Conservation (phyloP, 2,113 vertebrate genomes). For the Alexandromys fortis region DNA sequence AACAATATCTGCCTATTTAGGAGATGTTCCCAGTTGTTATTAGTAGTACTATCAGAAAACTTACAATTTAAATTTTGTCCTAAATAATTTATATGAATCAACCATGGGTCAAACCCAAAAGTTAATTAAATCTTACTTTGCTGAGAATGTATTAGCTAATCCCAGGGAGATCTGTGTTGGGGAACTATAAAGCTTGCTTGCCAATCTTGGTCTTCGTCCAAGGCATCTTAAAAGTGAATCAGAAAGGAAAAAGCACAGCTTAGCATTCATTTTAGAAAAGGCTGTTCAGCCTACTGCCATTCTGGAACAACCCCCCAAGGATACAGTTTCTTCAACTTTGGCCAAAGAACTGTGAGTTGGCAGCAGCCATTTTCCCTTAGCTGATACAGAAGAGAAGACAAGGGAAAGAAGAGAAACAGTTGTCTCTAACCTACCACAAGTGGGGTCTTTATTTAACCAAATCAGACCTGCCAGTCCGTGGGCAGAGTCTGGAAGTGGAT, state of each 20-base stretch:
- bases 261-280: slow-evolving; percentile 36
- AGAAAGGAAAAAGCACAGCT: slow-evolving; percentile 42
- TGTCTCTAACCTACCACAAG: not conserved
- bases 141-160: slow-evolving; percentile 66
- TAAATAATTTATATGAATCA: slow-evolving; percentile 54
- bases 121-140: slow-evolving; percentile 74
- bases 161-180: slow-evolving; percentile 66
- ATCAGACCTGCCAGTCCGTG: not conserved
- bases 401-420: not conserved
- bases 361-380: not conserved
- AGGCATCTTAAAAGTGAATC: slow-evolving; percentile 57
- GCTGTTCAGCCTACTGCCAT: not conserved
- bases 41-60: not conserved
- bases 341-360: not conserved
- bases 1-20: not conserved
- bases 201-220: slow-evolving; percentile 60
- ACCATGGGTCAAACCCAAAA: slow-evolving; percentile 38
- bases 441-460: not conserved
- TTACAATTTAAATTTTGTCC: slow-evolving; percentile 46
- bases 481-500: not conserved
- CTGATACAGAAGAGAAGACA: not conserved
- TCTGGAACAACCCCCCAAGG: not conserved
- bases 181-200: slow-evolving; percentile 61
- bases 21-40: slow-evolving; percentile 43
- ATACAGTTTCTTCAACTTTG: not conserved